phyloP scores from a whole-genome alignment of 2,888 invertebrate species.

The Xestia ashworthii region DNA sequence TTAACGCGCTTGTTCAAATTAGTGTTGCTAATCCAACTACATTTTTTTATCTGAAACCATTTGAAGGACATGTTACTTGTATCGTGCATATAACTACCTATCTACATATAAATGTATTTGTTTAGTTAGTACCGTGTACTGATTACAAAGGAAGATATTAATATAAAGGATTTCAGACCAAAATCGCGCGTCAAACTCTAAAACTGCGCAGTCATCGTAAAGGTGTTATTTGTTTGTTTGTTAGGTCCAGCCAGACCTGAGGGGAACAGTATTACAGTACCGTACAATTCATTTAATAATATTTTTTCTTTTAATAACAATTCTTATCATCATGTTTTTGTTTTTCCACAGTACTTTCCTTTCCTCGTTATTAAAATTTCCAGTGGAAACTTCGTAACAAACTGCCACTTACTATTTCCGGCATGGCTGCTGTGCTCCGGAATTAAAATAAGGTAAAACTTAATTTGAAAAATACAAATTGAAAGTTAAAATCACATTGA shows the following conservation, averaged over 20 bases:
- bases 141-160: neutral
- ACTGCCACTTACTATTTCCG: neutral
- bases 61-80: constrained; percentile 2
- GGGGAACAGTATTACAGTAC: neutral
- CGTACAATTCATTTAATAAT: no score
- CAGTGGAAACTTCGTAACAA: neutral
- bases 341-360: neutral
- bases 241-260: no score
- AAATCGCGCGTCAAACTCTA: neutral
- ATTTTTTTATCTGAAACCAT: constrained; percentile 3
- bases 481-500: neutral
- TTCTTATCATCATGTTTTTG: neutral
- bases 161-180: neutral
- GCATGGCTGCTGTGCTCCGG: neutral
- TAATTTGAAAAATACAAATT: neutral
- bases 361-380: neutral
- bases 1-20: constrained; percentile 25
- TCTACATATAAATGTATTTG: neutral
- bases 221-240: neutral
- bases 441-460: neutral
- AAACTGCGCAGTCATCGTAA: no score
- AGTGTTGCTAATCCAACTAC: constrained; percentile 2
- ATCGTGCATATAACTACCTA: neutral
- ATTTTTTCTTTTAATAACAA: no score
- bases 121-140: neutral